Evolutionary conservation across 2,797 vertebrate genomes (phyloP), one percentile per base, ranked within the genome.

Genomic region (Sparidentex hasta): DNA sequence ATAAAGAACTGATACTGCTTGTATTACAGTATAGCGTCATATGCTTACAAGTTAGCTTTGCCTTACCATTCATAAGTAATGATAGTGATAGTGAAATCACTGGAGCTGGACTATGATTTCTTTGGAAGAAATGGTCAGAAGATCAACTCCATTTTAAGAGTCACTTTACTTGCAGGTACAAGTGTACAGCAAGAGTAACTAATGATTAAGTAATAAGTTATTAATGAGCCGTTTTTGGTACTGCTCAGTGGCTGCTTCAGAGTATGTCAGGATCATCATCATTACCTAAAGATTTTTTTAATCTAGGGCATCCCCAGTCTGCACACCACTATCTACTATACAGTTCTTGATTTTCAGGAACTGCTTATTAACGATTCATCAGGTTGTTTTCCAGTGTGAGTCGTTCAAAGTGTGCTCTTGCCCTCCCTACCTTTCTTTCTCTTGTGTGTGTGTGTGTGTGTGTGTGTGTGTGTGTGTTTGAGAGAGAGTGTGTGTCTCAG

Each of bases 391-490:
- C 38, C 13, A 21, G 58, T 66, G 55, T 63, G 44, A 44, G 62
- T 47, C 76, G 72, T 57, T 21, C 2, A 47, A 70, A 54, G 58
- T 62, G 51, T 63, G 8, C 29, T 59, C 25, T 50, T 18, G 23
- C 63, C 80, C 41, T 62, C 11, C 59, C 44, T 27, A 51, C 57
- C 51, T 73, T 33, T 62, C 4, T 65, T 14, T 78, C n/a, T 18
- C 14, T 14, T 44, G 59, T 56, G 23, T 52, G 85, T 77, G 63
- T 4, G 16, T 46, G 57, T 18, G n/a, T 44, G 59, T 56, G 23
- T 52, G 85, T 77, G 63, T 4, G 16, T 46, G 57, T n/a, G 23
- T 52, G 85, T 77, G 63, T 4, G 16, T 46, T 33, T n/a, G n/a
- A n/a, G n/a, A n/a, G n/a, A n/a, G n/a, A n/a, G 29, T 3, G 47